Base-by-base conservation (phyloP, 2,888 invertebrate species). In the Flexamia atlantica region DNA sequence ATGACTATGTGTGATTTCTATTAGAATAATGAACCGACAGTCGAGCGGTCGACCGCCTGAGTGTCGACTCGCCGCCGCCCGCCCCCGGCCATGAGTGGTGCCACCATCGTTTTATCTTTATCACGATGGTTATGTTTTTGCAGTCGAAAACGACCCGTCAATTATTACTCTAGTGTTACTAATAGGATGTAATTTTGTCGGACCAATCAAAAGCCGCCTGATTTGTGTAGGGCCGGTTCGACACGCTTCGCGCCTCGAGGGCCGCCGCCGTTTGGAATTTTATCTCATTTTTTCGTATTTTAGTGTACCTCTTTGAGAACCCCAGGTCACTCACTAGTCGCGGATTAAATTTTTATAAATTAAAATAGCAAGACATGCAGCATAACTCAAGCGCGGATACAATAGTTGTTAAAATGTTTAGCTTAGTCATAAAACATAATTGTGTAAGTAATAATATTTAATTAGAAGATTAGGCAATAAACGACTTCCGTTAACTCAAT, bases 131-230 rank as follows among this genome's bases (percentile, higher is more conserved):
- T 64, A 30, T 64, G 64, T 64, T 64, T 64, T 64, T 64, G 64
- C 64, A 17, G 30, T 17, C 30, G 64, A 64, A 76, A 42, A 76
- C 28, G 74, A 46, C 74, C 74, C 74, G 40, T n/a, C 74, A 76
- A 42, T 76, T 76, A 76, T 46, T 40, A 46, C 74, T 76, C 74
- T 76, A 40, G 74, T 42, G 74, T 76, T 76, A 76, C 74, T 76
- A 76, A 76, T 46, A 28, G 74, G 42, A 30, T 46, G 74, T 76
- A 76, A 76, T 76, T 76, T 76, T 76, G 74, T 76, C 42, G 28
- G 72, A 9, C 42, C 74, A 10, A 23, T 46, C 46, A 76, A 76
- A 76, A 46, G n/a, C 46, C 23, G 74, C 46, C 46, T 76, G 74
- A 76, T 76, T 46, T 76, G 74, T 76, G 74, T 76, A 76, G 40